Percentiles rank a stretch among this genome's conserved stretches.
These are phyloP conservation scores for Gadus chalcogrammus DNA, from an alignment of 2,113 vertebrate species.

Conservation along the genomic window DNA sequence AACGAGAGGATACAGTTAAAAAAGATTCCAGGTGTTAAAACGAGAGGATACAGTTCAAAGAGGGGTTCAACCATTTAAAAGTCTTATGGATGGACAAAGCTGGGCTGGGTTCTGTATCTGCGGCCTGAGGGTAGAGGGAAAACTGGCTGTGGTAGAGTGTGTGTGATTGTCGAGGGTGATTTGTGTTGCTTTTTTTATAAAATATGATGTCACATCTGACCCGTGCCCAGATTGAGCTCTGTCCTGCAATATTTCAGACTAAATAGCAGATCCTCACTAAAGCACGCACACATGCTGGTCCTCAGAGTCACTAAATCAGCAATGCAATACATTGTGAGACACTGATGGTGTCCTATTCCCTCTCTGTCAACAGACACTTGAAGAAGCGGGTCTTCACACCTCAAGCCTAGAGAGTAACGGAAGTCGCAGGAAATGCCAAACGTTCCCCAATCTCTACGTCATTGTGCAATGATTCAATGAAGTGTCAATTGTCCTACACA, in stretches of 20 bases:
- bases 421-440: too few relatives aligned
- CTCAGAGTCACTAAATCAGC: constrained; percentile 28
- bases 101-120: too few relatives aligned
- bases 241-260: constrained; percentile 28
- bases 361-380: constrained; percentile 25
- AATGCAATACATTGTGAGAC: constrained; percentile 34
- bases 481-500: neutral
- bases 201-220: constrained; percentile 14
- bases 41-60: too few relatives aligned
- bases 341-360: constrained; percentile 19
- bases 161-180: too few relatives aligned
- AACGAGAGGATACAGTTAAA: too few relatives aligned
- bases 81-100: too few relatives aligned
- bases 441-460: neutral
- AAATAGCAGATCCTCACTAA: constrained; percentile 26
- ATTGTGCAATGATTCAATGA: neutral
- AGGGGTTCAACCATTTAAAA: too few relatives aligned
- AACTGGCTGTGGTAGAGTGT: too few relatives aligned
- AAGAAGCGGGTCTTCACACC: neutral
- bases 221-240: constrained; percentile 2
- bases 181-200: too few relatives aligned
- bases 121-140: too few relatives aligned
- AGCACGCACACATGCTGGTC: constrained; percentile 22
- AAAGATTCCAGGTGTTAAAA: too few relatives aligned
- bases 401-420: neutral